Evolutionary conservation across 2,113 vertebrate genomes (phyloP).

Genomic region (Spheniscus mendiculus): DNA sequence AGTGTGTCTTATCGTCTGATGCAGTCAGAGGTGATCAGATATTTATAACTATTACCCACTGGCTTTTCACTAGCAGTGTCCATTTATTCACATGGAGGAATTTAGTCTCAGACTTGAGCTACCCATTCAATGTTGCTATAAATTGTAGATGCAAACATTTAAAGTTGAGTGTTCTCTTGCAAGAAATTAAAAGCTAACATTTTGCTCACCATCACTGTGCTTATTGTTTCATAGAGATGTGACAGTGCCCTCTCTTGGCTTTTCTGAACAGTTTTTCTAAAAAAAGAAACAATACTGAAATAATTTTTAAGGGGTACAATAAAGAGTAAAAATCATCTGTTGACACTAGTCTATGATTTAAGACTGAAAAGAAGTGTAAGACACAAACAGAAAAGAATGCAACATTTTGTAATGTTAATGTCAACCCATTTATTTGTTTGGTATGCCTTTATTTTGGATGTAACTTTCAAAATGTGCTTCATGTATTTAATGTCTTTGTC

Average conservation of each 20-base stretch:
- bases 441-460: background rate
- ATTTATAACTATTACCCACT: background rate
- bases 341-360: background rate
- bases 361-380: background rate
- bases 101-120: background rate
- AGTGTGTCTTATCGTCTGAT: background rate
- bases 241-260: conserved; percentile 39
- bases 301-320: background rate
- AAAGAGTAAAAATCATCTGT: background rate
- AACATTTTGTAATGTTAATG: background rate
- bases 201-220: background rate
- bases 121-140: background rate
- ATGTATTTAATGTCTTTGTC: background rate
- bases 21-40: background rate
- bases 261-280: background rate
- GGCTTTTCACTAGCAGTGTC: background rate
- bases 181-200: background rate
- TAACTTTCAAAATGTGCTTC: background rate
- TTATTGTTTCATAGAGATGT: background rate
- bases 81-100: background rate
- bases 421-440: background rate
- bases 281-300: background rate
- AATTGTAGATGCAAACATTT: background rate
- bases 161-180: background rate
- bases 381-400: background rate